These are phyloP conservation scores for Xenops minutus DNA, from an alignment of 2,797 vertebrate species.

Conservation along the genomic window DNA sequence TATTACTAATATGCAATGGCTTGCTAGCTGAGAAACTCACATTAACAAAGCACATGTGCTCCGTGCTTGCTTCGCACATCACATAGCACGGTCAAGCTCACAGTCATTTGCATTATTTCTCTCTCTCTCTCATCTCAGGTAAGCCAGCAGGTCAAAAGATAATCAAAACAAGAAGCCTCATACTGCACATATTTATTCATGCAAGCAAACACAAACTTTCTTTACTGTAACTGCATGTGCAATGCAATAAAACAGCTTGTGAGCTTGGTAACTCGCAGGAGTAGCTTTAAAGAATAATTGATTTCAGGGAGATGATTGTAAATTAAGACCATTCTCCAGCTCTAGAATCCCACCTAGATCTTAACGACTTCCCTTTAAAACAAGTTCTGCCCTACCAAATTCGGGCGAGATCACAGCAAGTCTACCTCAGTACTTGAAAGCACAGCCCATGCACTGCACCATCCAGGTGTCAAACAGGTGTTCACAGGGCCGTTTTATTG, in stretches of 20 bases:
- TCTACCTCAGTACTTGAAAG: not conserved
- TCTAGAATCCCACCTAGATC: not conserved
- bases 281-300: not conserved
- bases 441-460: not conserved
- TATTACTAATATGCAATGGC: not conserved
- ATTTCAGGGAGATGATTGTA: not conserved
- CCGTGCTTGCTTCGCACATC: not conserved
- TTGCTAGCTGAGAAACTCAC: constrained; percentile 4
- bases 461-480: constrained; percentile 47
- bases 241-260: not conserved
- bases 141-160: not conserved
- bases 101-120: not conserved
- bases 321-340: not conserved
- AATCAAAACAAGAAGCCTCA: not conserved
- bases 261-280: not conserved
- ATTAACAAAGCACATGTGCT: not conserved
- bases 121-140: constrained; percentile 9
- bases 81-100: not conserved
- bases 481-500: constrained; percentile 29
- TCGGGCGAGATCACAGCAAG: constrained; percentile 1
- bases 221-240: not conserved
- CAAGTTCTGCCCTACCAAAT: not conserved
- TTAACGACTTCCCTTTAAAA: not conserved
- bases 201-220: not conserved
- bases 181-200: not conserved